Conservation (phyloP, 1,140 invertebrate species). For the Meloidogyne floridensis region DNA sequence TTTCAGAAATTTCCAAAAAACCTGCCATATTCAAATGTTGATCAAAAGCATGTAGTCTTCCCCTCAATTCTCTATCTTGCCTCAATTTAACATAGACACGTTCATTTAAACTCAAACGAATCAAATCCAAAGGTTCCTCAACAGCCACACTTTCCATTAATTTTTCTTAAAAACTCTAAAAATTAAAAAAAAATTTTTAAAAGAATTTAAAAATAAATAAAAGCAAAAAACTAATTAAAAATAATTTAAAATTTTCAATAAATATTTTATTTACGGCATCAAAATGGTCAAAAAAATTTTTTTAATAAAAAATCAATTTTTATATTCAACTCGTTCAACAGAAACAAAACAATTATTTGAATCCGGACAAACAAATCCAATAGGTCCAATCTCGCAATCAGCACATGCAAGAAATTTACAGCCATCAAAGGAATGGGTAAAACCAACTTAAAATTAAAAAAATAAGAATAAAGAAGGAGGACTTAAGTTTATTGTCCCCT, state of each 20-base stretch:
- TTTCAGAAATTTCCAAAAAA: not conserved
- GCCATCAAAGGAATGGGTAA: slow-evolving; percentile 36
- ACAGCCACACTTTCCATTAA: slow-evolving; percentile 66
- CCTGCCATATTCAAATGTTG: slow-evolving; percentile 93
- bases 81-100: slow-evolving; percentile 98
- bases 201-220: not conserved
- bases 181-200: not conserved
- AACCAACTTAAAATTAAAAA: slow-evolving; percentile 31
- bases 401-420: slow-evolving; percentile 42
- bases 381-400: slow-evolving; percentile 44
- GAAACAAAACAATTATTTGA: slow-evolving; percentile 30
- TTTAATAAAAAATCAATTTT: not conserved
- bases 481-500: slow-evolving; percentile 3
- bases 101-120: slow-evolving; percentile 91
- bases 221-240: not conserved
- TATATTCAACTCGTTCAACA: slow-evolving; percentile 30
- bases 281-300: no score
- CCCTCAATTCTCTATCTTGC: slow-evolving; percentile 86
- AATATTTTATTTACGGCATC: not conserved
- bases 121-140: slow-evolving; percentile 94
- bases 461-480: not conserved
- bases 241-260: not conserved
- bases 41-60: slow-evolving; percentile 89
- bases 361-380: slow-evolving; percentile 32
- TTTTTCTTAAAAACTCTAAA: slow-evolving; percentile 36